Evolutionary conservation across 1,140 invertebrate genomes (phyloP).

Genomic region (fruit fly (Drosophila melanogaster)): DNA sequence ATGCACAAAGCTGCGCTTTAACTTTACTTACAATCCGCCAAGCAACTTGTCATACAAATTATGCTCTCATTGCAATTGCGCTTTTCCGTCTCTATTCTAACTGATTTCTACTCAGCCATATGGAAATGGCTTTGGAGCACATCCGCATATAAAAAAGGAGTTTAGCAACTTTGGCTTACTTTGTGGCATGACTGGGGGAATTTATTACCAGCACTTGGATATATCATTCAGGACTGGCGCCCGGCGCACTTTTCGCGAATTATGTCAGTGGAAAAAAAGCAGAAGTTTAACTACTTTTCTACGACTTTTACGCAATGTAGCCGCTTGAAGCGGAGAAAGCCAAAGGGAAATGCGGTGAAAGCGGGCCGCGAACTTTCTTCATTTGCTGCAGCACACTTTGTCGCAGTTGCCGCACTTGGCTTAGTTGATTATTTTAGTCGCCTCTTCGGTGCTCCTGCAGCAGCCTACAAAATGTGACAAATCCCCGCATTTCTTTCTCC

Average conservation of each 20-base stretch:
- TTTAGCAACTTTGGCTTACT: conserved; percentile 52
- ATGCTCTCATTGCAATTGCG: conserved; percentile 20
- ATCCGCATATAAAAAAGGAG: conserved; percentile 3
- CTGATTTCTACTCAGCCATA: conserved; percentile 1
- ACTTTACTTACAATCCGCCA: not conserved
- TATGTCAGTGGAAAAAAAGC: conserved; percentile 73
- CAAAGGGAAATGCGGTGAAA: not conserved
- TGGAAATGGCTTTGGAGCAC: not conserved
- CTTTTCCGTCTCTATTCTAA: conserved; percentile 15
- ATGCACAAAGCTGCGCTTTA: no score
- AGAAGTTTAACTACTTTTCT: conserved; percentile 78
- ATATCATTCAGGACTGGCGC: conserved; percentile 63
- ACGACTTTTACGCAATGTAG: conserved; percentile 61
- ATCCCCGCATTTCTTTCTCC: conserved; percentile 39
- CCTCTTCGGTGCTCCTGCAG: conserved; percentile 20
- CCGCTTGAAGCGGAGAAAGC: conserved; percentile 8
- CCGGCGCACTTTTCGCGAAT: conserved; percentile 45
- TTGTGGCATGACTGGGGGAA: conserved; percentile 48
- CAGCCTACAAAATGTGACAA: conserved; percentile 77
- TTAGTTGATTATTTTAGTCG: conserved; percentile 70
- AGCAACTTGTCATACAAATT: conserved; percentile 17
- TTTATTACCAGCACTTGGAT: conserved; percentile 66
- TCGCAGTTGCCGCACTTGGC: conserved; percentile 66
- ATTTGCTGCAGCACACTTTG: conserved; percentile 72
- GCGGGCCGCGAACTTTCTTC: conserved; percentile 59